Percentiles rank a stretch among this genome's conserved stretches.
Conservation (phyloP, 2,888 invertebrate species). For the Eumerus sabulonum region DNA sequence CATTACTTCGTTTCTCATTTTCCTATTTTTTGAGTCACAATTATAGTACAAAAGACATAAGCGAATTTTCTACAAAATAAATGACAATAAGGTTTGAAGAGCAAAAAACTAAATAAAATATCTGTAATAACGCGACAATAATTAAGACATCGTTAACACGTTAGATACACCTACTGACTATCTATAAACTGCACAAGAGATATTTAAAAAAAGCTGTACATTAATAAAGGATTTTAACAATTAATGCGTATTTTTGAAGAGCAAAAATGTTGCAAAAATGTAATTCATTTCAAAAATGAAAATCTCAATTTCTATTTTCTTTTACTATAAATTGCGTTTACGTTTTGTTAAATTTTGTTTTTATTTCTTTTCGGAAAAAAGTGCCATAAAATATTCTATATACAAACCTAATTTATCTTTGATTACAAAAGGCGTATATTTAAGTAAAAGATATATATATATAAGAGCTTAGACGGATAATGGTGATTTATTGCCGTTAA, state of each 20-base stretch:
- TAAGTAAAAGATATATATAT: constrained; percentile 24
- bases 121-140: constrained; percentile 15
- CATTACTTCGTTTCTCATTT: background rate
- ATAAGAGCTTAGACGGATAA: constrained; percentile 29
- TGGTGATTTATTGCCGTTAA: constrained; percentile 47
- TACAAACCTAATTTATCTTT: constrained; percentile 65
- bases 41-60: constrained; percentile 5
- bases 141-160: too few relatives aligned
- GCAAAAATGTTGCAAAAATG: constrained; percentile 7
- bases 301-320: constrained; percentile 51
- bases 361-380: constrained; percentile 53
- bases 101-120: constrained; percentile 51
- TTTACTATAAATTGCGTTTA: constrained; percentile 49
- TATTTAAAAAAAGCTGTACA: constrained; percentile 12
- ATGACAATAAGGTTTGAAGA: constrained; percentile 35
- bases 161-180: constrained; percentile 3
- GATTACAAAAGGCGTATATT: constrained; percentile 37
- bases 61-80: constrained; percentile 16
- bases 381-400: constrained; percentile 65
- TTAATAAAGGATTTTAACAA: constrained; percentile 6
- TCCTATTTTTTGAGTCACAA: constrained; percentile 6
- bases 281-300: constrained; percentile 62
- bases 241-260: constrained; percentile 22
- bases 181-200: constrained; percentile 30
- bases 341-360: too few relatives aligned